These are phyloP conservation scores for Brachypalpus laphriformis DNA, from an alignment of 2,888 invertebrate species.

Conservation along the genomic window DNA sequence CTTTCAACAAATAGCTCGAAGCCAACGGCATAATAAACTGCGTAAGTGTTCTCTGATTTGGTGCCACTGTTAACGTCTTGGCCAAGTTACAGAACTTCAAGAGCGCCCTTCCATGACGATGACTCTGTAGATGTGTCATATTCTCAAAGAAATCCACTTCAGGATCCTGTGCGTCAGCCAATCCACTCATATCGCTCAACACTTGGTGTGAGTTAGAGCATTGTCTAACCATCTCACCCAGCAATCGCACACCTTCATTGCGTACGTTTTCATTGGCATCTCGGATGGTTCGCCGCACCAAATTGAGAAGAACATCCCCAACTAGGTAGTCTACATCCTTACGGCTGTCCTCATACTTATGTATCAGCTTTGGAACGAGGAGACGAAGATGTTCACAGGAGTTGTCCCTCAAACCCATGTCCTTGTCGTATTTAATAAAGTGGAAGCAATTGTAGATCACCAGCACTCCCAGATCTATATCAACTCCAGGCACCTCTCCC, in stretches of 20 bases:
- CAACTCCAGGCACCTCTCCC: conserved; percentile 82
- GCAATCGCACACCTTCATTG: conserved; percentile 90
- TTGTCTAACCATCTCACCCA: conserved; percentile 90
- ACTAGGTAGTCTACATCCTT: conserved; percentile 87
- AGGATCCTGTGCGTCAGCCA: conserved; percentile 87
- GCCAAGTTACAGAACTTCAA: conserved; percentile 88
- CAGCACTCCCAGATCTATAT: conserved; percentile 87
- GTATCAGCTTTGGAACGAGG: conserved; percentile 87
- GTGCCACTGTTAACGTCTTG: conserved; percentile 85
- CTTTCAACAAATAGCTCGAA: conserved; percentile 90
- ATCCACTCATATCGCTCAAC: conserved; percentile 87
- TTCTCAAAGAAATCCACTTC: conserved; percentile 98
- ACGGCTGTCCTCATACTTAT: conserved; percentile 84
- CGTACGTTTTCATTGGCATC: conserved; percentile 88
- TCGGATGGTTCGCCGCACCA: conserved; percentile 87
- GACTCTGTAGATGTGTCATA: conserved; percentile 93
- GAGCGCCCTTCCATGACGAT: conserved; percentile 92
- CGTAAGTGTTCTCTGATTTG: conserved; percentile 89
- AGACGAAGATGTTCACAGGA: conserved; percentile 89
- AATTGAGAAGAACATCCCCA: conserved; percentile 88
- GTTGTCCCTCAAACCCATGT: conserved; percentile 91
- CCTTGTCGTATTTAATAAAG: conserved; percentile 90
- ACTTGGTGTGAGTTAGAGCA: conserved; percentile 89
- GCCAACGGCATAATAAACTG: conserved; percentile 94
- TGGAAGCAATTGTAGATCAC: conserved; percentile 93